These are phyloP conservation scores for Alviniconcha strummeri DNA, from an alignment of 2,888 invertebrate species.

Conservation along the genomic window DNA sequence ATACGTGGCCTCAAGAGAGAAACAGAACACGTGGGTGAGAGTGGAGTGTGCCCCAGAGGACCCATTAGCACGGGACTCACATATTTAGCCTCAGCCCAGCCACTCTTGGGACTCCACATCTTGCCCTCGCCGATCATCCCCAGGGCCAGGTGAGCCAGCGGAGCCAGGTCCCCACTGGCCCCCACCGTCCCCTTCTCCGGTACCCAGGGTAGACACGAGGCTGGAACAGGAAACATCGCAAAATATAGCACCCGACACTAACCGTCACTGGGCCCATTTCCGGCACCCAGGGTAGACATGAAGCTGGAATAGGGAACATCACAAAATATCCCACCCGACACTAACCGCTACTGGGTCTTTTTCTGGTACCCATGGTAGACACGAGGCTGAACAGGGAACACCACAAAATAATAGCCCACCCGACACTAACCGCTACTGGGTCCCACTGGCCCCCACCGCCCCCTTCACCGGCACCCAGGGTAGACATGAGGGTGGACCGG, in stretches of 20 bases:
- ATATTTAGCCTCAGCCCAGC: slow-evolving; percentile 79
- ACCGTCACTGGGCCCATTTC: slow-evolving; percentile 83
- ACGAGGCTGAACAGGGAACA: too few species aligned
- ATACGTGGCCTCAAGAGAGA: too few species aligned
- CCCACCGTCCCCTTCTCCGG: slow-evolving; percentile 83
- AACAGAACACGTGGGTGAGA: too few species aligned
- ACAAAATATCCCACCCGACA: too few species aligned
- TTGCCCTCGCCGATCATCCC: slow-evolving; percentile 82
- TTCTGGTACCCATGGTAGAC: too few species aligned
- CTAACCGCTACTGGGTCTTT: too few species aligned
- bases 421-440: slow-evolving; percentile 60
- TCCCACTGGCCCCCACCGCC: slow-evolving; percentile 82
- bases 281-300: slow-evolving; percentile 81
- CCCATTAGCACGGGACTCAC: slow-evolving; percentile 60
- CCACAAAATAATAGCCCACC: too few species aligned
- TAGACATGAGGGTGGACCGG: slow-evolving; percentile 77
- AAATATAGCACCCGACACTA: slow-evolving; percentile 75
- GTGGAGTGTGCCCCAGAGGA: too few species aligned
- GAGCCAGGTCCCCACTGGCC: slow-evolving; percentile 81
- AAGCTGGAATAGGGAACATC: slow-evolving; percentile 72
- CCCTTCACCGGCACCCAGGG: slow-evolving; percentile 82
- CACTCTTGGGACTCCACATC: slow-evolving; percentile 81
- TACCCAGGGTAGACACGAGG: slow-evolving; percentile 80
- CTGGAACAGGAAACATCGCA: slow-evolving; percentile 66
- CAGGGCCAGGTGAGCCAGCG: slow-evolving; percentile 80